Conservation (phyloP, 1,140 invertebrate genomes). For the Lanistes nyassanus region DNA sequence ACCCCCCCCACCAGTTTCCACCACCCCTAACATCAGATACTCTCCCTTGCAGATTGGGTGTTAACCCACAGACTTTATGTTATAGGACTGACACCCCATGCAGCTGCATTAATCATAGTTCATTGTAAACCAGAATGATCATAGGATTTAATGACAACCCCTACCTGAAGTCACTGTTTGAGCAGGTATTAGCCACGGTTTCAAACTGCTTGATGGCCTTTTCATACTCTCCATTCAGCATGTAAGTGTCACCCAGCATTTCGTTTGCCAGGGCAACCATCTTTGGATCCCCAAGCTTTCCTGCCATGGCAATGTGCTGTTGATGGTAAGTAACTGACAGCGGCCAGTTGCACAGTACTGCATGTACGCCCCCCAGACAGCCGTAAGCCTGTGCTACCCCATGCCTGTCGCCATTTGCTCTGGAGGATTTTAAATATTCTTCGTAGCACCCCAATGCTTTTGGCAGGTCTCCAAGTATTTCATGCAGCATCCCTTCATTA, state of each 20-base stretch:
- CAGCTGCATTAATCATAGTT: conserved; percentile 40
- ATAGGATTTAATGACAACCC: not conserved
- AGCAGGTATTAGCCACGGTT: conserved; percentile 1
- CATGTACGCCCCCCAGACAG: conserved; percentile 58
- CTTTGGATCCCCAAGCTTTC: conserved; percentile 42
- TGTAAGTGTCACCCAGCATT: conserved; percentile 58
- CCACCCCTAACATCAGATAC: no score
- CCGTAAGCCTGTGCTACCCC: conserved; percentile 61
- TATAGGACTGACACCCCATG: conserved; percentile 42
- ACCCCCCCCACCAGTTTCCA: no score
- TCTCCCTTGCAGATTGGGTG: no score
- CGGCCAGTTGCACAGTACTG: conserved; percentile 52
- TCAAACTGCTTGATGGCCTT: conserved; percentile 43
- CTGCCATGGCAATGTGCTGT: conserved; percentile 55
- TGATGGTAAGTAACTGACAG: conserved; percentile 56
- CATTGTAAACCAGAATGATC: no score
- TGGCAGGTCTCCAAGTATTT: conserved; percentile 56
- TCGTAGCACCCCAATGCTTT: conserved; percentile 55
- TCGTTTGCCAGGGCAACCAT: conserved; percentile 54
- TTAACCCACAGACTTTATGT: no score
- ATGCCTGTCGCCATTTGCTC: conserved; percentile 48
- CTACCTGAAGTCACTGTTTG: conserved; percentile 7
- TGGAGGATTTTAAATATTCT: conserved; percentile 48
- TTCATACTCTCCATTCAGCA: conserved; percentile 54
- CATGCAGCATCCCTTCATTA: conserved; percentile 60